These are phyloP conservation scores for Amblyopsis hoosieri DNA, from an alignment of 2,797 vertebrate species.

Conservation along the genomic window DNA sequence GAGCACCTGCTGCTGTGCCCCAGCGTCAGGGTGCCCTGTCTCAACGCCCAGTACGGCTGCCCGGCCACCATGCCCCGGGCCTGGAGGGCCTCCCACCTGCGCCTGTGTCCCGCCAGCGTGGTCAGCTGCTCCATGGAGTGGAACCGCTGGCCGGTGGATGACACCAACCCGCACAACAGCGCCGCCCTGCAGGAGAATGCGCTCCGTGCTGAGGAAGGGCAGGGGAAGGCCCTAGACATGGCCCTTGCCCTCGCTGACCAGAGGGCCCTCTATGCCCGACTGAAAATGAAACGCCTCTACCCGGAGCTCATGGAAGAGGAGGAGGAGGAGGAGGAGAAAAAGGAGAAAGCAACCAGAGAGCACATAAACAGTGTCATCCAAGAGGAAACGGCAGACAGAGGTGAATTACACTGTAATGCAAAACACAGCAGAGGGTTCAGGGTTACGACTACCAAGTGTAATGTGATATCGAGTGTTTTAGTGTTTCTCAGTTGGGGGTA, in stretches of 20 bases:
- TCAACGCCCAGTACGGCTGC: constrained; percentile 89
- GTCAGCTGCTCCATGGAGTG: constrained; percentile 96
- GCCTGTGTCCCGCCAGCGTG: constrained; percentile 89
- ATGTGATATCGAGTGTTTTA: background rate
- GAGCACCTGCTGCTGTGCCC: constrained; percentile 91
- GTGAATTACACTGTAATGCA: constrained; percentile 21
- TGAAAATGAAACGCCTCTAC: constrained; percentile 87
- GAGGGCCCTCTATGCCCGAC: constrained; percentile 80
- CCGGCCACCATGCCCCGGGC: constrained; percentile 86
- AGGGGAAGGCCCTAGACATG: constrained; percentile 66
- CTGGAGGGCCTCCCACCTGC: constrained; percentile 85
- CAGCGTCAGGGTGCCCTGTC: constrained; percentile 87
- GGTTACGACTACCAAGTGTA: background rate
- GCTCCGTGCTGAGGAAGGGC: constrained; percentile 30
- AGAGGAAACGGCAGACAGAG: constrained; percentile 62
- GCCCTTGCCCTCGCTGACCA: constrained; percentile 89
- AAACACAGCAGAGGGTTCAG: background rate
- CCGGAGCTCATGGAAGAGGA: constrained; percentile 82
- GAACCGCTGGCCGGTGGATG: constrained; percentile 89
- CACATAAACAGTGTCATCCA: constrained; percentile 45
- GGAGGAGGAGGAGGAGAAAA: constrained; percentile 31
- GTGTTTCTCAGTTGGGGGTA: too few relatives aligned
- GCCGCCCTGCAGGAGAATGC: constrained; percentile 48
- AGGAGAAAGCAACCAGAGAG: constrained; percentile 46
- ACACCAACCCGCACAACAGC: constrained; percentile 69